A percentile compares a stretch with the other conserved stretches of the same genome.
These are phyloP conservation scores for Talpa occidentalis DNA, from an alignment of 2,113 vertebrate species.

Conservation along the genomic window DNA sequence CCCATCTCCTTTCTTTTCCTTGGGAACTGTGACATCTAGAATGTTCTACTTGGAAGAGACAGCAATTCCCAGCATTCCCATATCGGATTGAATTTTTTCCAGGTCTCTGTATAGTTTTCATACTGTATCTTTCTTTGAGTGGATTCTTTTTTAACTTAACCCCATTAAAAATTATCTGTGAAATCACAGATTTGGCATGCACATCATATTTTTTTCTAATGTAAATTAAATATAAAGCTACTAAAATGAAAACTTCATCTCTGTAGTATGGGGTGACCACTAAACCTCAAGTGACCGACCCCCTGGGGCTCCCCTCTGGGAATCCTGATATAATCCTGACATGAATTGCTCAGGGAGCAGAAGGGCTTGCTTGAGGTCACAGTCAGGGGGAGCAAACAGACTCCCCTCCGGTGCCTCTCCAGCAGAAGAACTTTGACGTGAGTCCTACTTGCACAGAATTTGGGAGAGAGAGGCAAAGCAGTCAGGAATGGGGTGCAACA, in stretches of 20 bases:
- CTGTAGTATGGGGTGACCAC: background rate
- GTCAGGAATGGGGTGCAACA: background rate
- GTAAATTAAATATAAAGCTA: background rate
- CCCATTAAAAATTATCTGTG: background rate
- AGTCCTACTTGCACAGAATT: background rate
- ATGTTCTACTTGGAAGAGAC: slow-evolving; percentile 8
- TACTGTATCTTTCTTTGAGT: slow-evolving; percentile 13
- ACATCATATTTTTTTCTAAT: background rate
- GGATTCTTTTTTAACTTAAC: background rate
- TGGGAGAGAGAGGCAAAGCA: background rate
- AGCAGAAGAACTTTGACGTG: background rate
- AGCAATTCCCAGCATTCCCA: background rate
- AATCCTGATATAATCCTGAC: background rate
- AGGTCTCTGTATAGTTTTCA: background rate
- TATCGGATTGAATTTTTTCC: background rate
- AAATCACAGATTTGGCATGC: background rate
- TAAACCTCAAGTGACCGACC: background rate
- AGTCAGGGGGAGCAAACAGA: background rate
- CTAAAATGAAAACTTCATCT: background rate
- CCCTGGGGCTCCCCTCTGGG: background rate
- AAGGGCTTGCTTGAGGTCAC: background rate
- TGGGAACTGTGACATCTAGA: background rate
- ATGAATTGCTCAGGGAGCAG: background rate
- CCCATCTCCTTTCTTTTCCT: background rate
- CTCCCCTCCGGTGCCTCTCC: background rate